These are phyloP conservation scores for Callimorpha dominula DNA, from an alignment of 2,888 invertebrate genomes.

Conservation along the genomic window DNA sequence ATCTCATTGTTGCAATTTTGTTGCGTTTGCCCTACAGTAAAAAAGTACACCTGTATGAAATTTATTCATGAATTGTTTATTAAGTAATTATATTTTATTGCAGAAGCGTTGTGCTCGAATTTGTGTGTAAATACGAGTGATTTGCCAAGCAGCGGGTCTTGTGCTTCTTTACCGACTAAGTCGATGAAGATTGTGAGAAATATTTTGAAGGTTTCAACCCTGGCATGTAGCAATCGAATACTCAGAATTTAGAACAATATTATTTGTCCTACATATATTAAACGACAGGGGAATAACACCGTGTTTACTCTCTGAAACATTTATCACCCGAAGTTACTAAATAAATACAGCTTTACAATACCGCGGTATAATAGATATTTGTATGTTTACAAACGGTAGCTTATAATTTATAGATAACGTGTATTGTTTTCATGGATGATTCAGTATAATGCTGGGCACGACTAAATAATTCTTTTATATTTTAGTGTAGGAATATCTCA, in stretches of 20 bases:
- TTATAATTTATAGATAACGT: conserved; percentile 3
- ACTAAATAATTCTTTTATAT: too few relatives aligned
- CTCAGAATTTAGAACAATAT: not conserved
- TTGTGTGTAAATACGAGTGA: not conserved
- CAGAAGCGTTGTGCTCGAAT: not conserved
- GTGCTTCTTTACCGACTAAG: not conserved
- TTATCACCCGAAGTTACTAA: not conserved
- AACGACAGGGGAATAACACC: not conserved
- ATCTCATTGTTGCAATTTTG: not conserved
- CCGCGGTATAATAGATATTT: not conserved
- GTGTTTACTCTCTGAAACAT: conserved; percentile 5
- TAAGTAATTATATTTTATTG: too few relatives aligned
- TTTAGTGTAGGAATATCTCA: not conserved
- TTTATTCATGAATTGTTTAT: not conserved
- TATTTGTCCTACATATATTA: not conserved
- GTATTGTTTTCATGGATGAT: conserved; percentile 1
- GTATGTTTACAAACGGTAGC: conserved; percentile 2
- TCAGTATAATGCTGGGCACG: too few relatives aligned
- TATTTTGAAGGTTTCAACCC: not conserved
- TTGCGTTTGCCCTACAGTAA: not conserved
- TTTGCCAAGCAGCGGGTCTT: too few relatives aligned
- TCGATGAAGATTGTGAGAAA: not conserved
- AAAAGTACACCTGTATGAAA: not conserved
- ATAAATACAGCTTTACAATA: conserved; percentile 4
- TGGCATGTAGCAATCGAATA: not conserved